Evolutionary conservation across 2,888 invertebrate species (phyloP), one percentile per base, ranked within the genome.

Genomic region (Trachelus tabidus): DNA sequence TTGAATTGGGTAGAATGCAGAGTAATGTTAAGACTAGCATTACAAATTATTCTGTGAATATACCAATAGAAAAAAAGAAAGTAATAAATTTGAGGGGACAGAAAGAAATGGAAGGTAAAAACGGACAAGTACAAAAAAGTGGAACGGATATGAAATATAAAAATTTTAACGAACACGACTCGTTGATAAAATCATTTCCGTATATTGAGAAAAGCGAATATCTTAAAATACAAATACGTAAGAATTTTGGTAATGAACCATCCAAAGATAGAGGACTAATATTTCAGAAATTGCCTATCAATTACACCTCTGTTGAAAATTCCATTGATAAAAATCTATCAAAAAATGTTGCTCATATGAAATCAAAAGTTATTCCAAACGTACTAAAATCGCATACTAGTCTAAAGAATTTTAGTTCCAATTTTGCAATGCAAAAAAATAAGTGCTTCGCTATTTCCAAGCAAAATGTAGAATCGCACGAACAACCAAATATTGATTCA

Each of bases 211-310:
- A 76, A 69, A 79, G 79, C 34, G 35, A 76, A 69, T 79, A 73
- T 71, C 73, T 79, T 73, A 73, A 79, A 68, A 69, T 56, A 12
- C 79, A 79, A 73, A 76, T 76, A 1, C 40, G 69, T 68, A 73
- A 76, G 68, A 76, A 76, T 74, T 76, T 79, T n/a, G 31, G 73
- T 30, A 76, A 79, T 11, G 69, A 73, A 12, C 40, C 33, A 9
- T 30, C 2, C 11, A 73, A 56, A 12, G 71, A 34, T 2, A 77
- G 79, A 71, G 83, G 81, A 15, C 69, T 75, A 34, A 82, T 80
- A 76, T 81, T 78, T 69, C 75, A 76, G 9, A 73, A 81, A 34
- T 81, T 77, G 82, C 81, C 81, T 31, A 79, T 80, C 68, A 81
- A 73, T 35, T 77, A 12, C 40, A 40, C 33, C 34, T 34, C 34